These are phyloP conservation scores for Mylabris phalerata DNA, from an alignment of 1,140 invertebrate species.

Conservation along the genomic window DNA sequence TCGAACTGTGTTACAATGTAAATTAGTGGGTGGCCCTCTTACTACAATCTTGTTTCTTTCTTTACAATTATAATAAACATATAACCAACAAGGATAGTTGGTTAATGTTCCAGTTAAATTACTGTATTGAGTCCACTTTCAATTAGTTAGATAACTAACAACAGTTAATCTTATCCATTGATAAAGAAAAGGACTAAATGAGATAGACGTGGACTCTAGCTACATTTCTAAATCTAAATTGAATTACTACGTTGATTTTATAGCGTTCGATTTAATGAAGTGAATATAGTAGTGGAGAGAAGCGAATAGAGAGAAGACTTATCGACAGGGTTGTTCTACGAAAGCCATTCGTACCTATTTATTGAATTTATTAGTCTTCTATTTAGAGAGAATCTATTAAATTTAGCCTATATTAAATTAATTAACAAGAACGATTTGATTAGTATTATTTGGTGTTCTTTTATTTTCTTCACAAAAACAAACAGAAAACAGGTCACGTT, in stretches of 20 bases:
- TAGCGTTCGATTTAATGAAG: conserved; percentile 19
- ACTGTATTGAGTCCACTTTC: conserved; percentile 24
- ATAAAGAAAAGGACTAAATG: conserved; percentile 22
- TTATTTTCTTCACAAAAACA: too few relatives aligned
- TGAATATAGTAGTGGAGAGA: conserved; percentile 13
- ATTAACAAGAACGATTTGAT: too few relatives aligned
- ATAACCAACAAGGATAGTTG: background rate
- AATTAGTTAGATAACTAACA: conserved; percentile 24
- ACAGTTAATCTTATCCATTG: conserved; percentile 26
- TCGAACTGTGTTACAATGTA: conserved; percentile 9
- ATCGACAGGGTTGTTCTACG: background rate
- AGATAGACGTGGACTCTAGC: conserved; percentile 12
- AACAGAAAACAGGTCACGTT: too few relatives aligned
- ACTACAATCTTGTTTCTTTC: conserved; percentile 2
- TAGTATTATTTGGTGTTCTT: too few relatives aligned
- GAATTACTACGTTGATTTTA: conserved; percentile 20
- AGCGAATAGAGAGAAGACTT: background rate
- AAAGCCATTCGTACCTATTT: too few relatives aligned
- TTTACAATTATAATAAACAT: background rate
- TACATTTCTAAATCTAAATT: conserved; percentile 10
- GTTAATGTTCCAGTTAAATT: conserved; percentile 2
- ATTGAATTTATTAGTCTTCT: too few relatives aligned
- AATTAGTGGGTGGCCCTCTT: conserved; percentile 1
- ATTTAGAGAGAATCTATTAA: too few relatives aligned
- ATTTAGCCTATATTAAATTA: too few relatives aligned